Base-by-base conservation (phyloP, 2,113 vertebrate genomes). In the Elephas maximus region DNA sequence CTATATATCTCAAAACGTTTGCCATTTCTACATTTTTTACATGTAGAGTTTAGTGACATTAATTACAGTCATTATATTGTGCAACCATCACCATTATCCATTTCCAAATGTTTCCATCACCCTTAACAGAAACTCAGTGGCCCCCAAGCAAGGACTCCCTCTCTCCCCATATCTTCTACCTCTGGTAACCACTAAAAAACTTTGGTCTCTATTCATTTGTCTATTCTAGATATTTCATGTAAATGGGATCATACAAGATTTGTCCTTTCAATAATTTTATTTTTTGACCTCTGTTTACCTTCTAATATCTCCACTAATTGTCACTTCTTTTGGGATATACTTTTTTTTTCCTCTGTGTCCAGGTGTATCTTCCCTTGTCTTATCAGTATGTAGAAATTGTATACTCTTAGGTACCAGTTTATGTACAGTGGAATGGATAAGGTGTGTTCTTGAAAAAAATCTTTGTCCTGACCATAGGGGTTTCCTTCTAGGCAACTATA, bases 281-380 rank as follows among this genome's bases (percentile, higher is more conserved):
- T 62, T 90, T 95, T 90, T 90, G 30, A 76, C 14, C 1, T n/a
- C 30, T 95, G 21, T 92, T 44, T 94, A 10, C 24, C 12, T 95
- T 89, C 21, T 45, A 11, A 73, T 78, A 93, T 90, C 21, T 91
- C 23, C 30, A 57, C 18, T 63, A 6, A 73, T 93, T 88, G 23
- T 81, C 44, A 73, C 7, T 90, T 90, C 26, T 67, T 93, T 88
- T 60, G 45, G 26, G 37, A n/a, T 37, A 14, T 62, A 10, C 20
- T 76, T 37, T 37, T 71, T 86, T 62, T 17, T 8, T 48, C 41
- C 17, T 48, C 41, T 21, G 4, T 8, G 45, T 71, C 5, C 20
- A 82, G 6, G 23, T 60, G 14, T 90, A 15, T 83, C 12, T 69
- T 94, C 5, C 71, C 24, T 10, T 65, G 26, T 74, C 69, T 93